Percentiles rank a stretch among this genome's conserved stretches.
These are phyloP conservation scores for Acyrthosiphon pisum DNA, from an alignment of 1,140 invertebrate species.

Conservation along the genomic window DNA sequence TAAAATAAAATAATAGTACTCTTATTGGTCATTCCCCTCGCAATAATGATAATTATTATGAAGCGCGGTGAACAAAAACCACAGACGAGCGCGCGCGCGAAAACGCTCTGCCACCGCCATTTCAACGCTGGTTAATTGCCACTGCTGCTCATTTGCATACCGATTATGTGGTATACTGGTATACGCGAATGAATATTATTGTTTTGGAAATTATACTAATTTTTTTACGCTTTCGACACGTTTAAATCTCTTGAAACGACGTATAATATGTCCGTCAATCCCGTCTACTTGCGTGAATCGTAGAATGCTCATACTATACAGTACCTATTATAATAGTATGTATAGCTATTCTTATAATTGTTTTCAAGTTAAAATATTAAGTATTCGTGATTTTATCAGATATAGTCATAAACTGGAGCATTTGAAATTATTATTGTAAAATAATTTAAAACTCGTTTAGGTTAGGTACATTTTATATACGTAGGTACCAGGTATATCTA, in stretches of 20 bases:
- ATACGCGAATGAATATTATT: background rate
- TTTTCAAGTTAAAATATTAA: background rate
- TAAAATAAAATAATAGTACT: slow-evolving; percentile 20
- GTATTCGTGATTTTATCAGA: background rate
- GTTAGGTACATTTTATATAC: background rate
- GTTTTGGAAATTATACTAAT: background rate
- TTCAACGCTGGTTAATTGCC: background rate
- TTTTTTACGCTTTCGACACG: slow-evolving; percentile 21
- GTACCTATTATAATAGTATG: background rate
- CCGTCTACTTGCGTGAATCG: background rate
- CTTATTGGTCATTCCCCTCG: background rate
- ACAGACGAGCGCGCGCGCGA: background rate
- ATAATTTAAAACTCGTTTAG: background rate
- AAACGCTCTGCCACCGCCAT: background rate
- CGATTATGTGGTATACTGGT: background rate
- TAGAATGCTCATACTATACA: background rate
- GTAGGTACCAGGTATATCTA: background rate
- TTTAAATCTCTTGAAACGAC: background rate
- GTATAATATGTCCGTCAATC: background rate
- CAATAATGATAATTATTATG: background rate
- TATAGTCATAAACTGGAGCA: background rate
- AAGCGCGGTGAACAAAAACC: background rate
- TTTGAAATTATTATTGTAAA: background rate
- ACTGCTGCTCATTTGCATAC: background rate
- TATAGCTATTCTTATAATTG: background rate